These are phyloP conservation scores for Anorthoa munda DNA, from an alignment of 2,888 invertebrate species.

Conservation along the genomic window DNA sequence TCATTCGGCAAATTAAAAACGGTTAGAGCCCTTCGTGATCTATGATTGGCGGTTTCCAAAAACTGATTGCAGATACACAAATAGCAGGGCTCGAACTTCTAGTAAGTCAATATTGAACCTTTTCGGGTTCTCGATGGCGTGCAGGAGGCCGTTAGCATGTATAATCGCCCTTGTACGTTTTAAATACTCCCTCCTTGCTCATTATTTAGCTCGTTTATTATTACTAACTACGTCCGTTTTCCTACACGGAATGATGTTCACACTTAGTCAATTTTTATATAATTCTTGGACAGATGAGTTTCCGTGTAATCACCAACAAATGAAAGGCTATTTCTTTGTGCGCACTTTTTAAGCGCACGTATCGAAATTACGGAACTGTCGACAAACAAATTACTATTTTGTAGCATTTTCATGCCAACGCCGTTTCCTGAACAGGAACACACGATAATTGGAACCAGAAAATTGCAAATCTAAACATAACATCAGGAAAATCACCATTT, in stretches of 20 bases:
- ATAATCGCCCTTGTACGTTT: conserved; percentile 81
- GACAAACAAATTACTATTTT: conserved; percentile 29
- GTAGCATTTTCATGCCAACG: conserved; percentile 10
- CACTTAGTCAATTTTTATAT: conserved; percentile 56
- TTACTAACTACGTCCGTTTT: conserved; percentile 62
- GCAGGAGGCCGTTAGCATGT: conserved; percentile 78
- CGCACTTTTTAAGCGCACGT: no score
- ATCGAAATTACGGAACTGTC: conserved; percentile 17
- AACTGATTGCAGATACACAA: conserved; percentile 61
- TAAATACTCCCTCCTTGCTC: conserved; percentile 78
- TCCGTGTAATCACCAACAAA: conserved; percentile 14
- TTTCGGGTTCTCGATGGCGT: conserved; percentile 73
- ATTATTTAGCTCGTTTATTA: conserved; percentile 80
- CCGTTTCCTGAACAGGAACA: conserved; percentile 16
- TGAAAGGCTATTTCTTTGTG: conserved; percentile 3
- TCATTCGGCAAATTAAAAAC: conserved; percentile 46
- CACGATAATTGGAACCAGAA: conserved; percentile 13
- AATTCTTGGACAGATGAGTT: conserved; percentile 37
- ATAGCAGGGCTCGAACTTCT: conserved; percentile 56
- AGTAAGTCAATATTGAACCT: conserved; percentile 68
- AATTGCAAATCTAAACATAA: conserved; percentile 6
- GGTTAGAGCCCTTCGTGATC: conserved; percentile 35
- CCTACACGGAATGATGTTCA: conserved; percentile 62
- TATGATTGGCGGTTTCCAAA: conserved; percentile 58
- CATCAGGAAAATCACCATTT: neutral